Evolutionary conservation across 1,140 invertebrate genomes (phyloP).

Genomic region (Aplysia californica): DNA sequence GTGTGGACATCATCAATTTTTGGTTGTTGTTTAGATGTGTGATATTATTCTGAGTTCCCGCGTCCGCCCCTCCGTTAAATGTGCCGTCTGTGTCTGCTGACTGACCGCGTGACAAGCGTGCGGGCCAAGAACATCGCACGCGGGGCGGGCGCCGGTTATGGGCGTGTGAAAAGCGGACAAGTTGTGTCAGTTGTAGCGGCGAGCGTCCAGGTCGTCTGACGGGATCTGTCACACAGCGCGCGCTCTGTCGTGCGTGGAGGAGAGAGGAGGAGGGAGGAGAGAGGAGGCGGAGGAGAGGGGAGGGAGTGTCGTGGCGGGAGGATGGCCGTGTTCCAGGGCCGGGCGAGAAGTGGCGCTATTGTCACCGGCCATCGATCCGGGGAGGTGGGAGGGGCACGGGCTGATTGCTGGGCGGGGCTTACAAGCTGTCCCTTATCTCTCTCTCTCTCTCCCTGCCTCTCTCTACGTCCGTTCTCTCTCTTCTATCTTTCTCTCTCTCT

Average conservation of each 20-base stretch:
- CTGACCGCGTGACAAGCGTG: too few relatives aligned
- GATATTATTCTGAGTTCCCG: too few relatives aligned
- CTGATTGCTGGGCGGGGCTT: neutral
- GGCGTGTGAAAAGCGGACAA: too few relatives aligned
- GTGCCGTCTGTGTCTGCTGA: too few relatives aligned
- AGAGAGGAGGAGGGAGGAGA: neutral
- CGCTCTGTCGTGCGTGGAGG: neutral
- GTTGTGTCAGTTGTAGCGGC: too few relatives aligned
- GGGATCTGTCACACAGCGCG: neutral
- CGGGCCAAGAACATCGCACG: too few relatives aligned
- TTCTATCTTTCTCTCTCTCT: too few relatives aligned
- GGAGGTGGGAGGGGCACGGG: neutral
- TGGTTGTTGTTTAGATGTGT: too few relatives aligned
- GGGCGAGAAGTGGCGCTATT: neutral
- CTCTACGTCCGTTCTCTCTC: too few relatives aligned
- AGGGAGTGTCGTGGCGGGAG: neutral
- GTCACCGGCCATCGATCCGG: neutral
- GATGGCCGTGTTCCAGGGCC: neutral
- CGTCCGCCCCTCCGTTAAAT: too few relatives aligned
- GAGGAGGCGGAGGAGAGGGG: neutral
- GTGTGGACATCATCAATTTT: too few relatives aligned
- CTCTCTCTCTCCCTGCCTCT: neutral
- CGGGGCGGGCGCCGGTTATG: too few relatives aligned
- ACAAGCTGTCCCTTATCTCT: neutral
- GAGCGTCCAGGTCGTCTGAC: neutral